These are phyloP conservation scores for Haliclona indistincta DNA, from an alignment of 37 sponge, comb jelly and placozoan species.

Conservation along the genomic window DNA sequence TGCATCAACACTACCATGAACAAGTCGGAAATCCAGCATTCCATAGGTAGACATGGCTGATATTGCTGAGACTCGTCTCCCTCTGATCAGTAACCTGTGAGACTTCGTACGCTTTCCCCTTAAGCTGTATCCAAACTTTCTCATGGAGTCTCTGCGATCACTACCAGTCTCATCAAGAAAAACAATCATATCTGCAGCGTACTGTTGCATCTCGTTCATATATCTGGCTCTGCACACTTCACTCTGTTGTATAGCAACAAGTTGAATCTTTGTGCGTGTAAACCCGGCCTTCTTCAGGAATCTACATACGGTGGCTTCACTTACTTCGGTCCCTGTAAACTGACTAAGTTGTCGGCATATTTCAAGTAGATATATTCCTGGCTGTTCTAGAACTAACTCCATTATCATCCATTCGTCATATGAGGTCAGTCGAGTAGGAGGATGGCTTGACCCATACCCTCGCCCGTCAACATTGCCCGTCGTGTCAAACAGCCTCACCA, in stretches of 20 bases:
- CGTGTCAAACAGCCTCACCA: conserved; percentile 4
- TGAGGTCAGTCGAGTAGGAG: neutral
- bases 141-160: conserved; percentile 9
- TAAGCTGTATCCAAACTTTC: conserved; percentile 33
- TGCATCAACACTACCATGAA: conserved; percentile 16
- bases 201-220: conserved; percentile 1
- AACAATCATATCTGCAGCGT: conserved; percentile 20
- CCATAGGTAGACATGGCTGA: conserved; percentile 12
- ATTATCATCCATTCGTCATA: conserved; percentile 2
- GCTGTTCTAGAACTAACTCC: neutral
- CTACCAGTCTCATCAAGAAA: conserved; percentile 44
- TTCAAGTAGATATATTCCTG: conserved; percentile 4
- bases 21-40: conserved; percentile 23
- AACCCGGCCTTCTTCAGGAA: conserved; percentile 8
- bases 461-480: neutral
- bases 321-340: neutral
- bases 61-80: conserved; percentile 35
- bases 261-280: conserved; percentile 8
- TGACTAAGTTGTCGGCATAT: neutral
- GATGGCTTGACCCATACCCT: no score
- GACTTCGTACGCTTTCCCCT: conserved; percentile 13
- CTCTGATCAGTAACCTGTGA: conserved; percentile 2
- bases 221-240: conserved; percentile 4
- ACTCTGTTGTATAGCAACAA: conserved; percentile 4
- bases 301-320: conserved; percentile 3